phyloP scores from a whole-genome alignment of 2,888 invertebrate genomes.

The Chymomyza fuscimana region DNA sequence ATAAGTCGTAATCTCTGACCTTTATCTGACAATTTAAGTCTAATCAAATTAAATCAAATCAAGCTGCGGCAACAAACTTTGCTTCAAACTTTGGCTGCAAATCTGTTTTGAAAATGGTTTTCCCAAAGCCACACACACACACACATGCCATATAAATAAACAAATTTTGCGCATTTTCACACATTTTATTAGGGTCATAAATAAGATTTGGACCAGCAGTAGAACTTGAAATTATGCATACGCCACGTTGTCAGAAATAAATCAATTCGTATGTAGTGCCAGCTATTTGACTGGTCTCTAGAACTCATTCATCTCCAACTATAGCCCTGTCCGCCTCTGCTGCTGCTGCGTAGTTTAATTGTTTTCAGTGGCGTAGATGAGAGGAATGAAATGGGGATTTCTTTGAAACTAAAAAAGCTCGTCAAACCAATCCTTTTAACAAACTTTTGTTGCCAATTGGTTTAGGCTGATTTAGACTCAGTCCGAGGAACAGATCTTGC shows the following conservation, averaged over 20 bases:
- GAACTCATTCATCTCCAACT: background rate
- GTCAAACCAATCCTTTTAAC: too few relatives aligned
- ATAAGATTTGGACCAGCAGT: background rate
- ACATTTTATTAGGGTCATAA: slow-evolving; percentile 2
- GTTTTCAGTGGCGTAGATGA: too few relatives aligned
- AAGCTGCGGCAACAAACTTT: background rate
- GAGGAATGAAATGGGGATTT: too few relatives aligned
- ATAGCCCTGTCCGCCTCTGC: background rate
- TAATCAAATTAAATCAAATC: background rate
- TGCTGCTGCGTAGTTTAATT: too few relatives aligned
- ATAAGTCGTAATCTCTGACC: background rate
- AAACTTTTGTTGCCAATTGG: too few relatives aligned
- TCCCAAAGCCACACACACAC: background rate
- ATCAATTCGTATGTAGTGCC: background rate
- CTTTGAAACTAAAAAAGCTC: too few relatives aligned
- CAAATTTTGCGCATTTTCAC: background rate
- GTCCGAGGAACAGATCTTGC: too few relatives aligned
- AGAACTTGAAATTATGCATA: background rate
- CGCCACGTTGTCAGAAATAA: background rate
- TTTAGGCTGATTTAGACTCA: too few relatives aligned
- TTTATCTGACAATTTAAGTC: background rate
- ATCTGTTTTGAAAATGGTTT: background rate
- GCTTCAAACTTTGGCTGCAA: background rate
- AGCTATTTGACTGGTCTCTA: background rate
- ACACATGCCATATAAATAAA: background rate